Percentiles rank a stretch among this genome's conserved stretches.
These are phyloP conservation scores for Platorchestia sp. DNA, from an alignment of 1,140 invertebrate species.

Conservation along the genomic window DNA sequence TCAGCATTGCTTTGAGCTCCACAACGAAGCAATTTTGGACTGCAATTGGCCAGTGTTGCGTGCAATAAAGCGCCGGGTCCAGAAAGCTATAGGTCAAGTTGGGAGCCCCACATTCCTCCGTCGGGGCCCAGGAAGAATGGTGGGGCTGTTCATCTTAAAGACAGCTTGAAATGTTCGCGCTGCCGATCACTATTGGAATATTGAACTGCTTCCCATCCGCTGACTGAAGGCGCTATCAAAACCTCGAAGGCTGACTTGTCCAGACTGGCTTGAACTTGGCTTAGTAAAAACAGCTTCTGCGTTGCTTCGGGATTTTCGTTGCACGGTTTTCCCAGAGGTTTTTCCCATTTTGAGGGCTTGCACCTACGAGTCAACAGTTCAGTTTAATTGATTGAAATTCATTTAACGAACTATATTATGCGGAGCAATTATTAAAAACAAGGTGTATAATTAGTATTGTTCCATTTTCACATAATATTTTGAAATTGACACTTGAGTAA, in stretches of 20 bases:
- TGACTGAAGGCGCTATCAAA: neutral
- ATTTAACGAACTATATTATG: no score
- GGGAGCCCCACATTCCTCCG: neutral
- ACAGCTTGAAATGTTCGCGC: neutral
- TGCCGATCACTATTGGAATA: slow-evolving; percentile 7
- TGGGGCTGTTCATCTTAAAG: neutral
- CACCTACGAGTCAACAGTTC: no score
- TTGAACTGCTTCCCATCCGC: neutral
- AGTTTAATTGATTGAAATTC: no score
- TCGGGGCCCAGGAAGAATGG: neutral
- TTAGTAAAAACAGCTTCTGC: neutral
- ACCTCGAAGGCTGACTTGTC: neutral
- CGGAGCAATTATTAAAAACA: no score
- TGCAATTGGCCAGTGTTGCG: neutral
- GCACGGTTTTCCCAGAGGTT: neutral
- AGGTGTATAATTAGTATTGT: no score
- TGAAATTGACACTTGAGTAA: no score
- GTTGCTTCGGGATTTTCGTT: neutral
- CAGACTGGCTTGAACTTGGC: neutral
- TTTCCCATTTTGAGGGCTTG: no score
- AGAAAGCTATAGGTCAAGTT: neutral
- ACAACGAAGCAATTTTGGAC: neutral
- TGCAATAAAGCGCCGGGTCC: no score
- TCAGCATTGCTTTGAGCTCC: neutral
- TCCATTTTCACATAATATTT: no score